Evolutionary conservation across 2,113 vertebrate species (phyloP).

Genomic region (Scomber japonicus): DNA sequence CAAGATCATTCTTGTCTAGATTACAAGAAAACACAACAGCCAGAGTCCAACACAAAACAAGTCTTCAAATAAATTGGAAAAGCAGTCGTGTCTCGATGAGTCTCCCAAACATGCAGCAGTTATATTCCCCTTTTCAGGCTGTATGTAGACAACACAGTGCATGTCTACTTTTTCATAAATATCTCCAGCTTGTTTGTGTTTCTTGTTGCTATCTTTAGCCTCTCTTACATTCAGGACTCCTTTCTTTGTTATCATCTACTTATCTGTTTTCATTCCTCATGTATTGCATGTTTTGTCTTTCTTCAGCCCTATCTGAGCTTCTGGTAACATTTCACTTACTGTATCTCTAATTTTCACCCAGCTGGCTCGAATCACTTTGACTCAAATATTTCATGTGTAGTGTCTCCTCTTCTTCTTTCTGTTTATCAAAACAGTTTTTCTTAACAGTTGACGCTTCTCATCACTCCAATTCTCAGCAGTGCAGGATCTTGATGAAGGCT

Average conservation of each 20-base stretch:
- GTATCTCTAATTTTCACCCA: not conserved
- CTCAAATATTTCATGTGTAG: no score
- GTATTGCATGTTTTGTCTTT: not conserved
- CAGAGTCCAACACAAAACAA: constrained; percentile 2
- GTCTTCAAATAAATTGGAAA: constrained; percentile 10
- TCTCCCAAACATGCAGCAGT: constrained; percentile 5
- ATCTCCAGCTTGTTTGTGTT: constrained; percentile 19
- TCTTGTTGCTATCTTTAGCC: constrained; percentile 1
- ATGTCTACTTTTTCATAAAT: constrained; percentile 7
- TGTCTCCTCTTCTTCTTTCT: no score
- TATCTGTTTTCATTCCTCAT: not conserved
- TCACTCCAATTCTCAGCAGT: constrained; percentile 74
- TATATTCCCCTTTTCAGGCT: constrained; percentile 25
- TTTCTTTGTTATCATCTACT: not conserved
- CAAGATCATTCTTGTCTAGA: not conserved
- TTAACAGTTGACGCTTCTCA: not conserved
- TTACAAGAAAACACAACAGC: constrained; percentile 26
- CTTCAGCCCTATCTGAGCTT: constrained; percentile 6
- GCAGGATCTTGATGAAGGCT: constrained; percentile 86
- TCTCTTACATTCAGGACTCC: not conserved
- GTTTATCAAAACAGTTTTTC: not conserved
- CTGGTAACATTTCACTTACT: not conserved
- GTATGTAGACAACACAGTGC: constrained; percentile 35
- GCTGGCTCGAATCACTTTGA: not conserved
- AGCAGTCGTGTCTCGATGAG: constrained; percentile 23